Base-by-base conservation (phyloP, 2,797 vertebrate genomes). In the Rhinogobio ventralis region DNA sequence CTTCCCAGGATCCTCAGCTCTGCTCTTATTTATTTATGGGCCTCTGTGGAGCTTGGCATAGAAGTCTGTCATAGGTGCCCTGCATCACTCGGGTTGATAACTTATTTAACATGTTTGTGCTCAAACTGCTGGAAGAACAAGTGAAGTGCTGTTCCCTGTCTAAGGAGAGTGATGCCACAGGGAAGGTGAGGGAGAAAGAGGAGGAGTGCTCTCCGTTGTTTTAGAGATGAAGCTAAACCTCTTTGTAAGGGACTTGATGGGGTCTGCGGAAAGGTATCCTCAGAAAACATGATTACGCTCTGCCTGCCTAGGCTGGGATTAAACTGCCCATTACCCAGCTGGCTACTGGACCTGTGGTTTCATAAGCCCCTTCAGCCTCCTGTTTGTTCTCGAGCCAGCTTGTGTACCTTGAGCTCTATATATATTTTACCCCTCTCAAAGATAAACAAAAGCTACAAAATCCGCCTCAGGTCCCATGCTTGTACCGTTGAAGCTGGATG, bases 11-110 rank as follows among this genome's bases (percentile, higher is more conserved):
- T 83, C 46, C 60, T 53, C 33, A 23, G 72, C 57, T 82, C 45
- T 82, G 57, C 57, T 66, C 30, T 83, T 76, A 83, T 83, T 83
- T 83, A 83, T 83, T 83, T 23, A 83, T 76, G 81, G 49, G 60
- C 14, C 72, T 75, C 46, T 8, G 46, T 28, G 60, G 46, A 67
- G 33, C 72, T 53, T 28, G 33, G 72, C 45, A 83, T 36, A 23
- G 60, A 83, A 53, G 60, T 75, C 60, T 76, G 81, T 76, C 81
- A 83, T 75, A 76, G 72, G 60, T 76, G 30, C 30, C 72, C 45
- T 28, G 60, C 73, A 51, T 83, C 72, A 23, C 72, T 53, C 17
- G 1, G 30, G 57, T 28, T 83, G 60, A 83, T 83, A 76, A 83
- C 60, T 83, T 83, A 83, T 87, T 84, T 84, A 76, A 67, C 45